Evolutionary conservation across 1,140 invertebrate species (phyloP).

Genomic region (Ericerus pela): DNA sequence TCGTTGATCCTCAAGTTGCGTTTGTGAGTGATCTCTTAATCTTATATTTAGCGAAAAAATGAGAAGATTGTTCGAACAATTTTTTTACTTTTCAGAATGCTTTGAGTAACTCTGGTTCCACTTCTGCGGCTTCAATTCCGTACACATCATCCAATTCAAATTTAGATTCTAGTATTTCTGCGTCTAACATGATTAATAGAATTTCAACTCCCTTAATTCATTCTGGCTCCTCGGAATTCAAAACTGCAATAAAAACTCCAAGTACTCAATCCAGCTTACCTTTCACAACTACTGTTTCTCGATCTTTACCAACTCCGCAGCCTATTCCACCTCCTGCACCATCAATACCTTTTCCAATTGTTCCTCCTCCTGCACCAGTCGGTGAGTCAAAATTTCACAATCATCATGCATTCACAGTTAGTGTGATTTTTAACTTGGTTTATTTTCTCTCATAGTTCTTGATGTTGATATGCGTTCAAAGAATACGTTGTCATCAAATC

Average conservation of each 20-base stretch:
- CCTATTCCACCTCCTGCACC: conserved; percentile 1
- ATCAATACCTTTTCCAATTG: conserved; percentile 3
- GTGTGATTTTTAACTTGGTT: no score
- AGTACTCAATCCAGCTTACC: not conserved
- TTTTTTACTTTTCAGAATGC: not conserved
- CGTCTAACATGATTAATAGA: conserved; percentile 19
- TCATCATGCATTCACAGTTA: no score
- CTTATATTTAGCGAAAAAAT: not conserved
- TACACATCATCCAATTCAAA: conserved; percentile 26
- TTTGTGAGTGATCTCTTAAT: conserved; percentile 42
- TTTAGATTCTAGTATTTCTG: conserved; percentile 20
- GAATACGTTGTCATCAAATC: not conserved
- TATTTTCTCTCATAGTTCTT: not conserved
- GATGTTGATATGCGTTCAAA: not conserved
- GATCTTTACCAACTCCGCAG: not conserved
- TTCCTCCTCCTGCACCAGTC: not conserved
- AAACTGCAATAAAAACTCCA: not conserved
- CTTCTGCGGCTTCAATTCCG: conserved; percentile 36
- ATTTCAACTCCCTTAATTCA: no score
- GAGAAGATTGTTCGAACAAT: not conserved
- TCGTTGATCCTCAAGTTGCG: conserved; percentile 91
- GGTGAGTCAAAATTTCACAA: not conserved
- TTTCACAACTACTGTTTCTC: not conserved
- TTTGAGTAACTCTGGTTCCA: not conserved
- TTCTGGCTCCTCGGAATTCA: not conserved